Conservation (phyloP, 2,888 invertebrate genomes). For the Teleiodes luculella region DNA sequence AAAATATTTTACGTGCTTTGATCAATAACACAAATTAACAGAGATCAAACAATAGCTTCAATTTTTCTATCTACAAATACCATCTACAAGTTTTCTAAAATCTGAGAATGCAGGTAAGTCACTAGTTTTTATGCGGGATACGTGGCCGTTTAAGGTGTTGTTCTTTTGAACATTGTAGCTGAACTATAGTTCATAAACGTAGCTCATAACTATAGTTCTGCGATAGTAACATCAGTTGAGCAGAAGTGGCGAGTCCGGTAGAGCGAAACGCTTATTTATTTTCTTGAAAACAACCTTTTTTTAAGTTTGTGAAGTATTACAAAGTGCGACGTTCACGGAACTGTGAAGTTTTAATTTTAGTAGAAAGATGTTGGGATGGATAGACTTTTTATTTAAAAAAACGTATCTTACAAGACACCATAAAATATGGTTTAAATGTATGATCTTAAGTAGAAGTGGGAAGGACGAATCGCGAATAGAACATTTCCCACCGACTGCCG, state of each 20-base stretch:
- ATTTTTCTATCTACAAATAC: too few relatives aligned
- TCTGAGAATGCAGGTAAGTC: not conserved
- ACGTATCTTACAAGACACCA: too few relatives aligned
- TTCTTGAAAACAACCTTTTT: not conserved
- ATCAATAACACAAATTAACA: too few relatives aligned
- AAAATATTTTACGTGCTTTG: too few relatives aligned
- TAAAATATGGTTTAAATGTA: too few relatives aligned
- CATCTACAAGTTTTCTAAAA: not conserved
- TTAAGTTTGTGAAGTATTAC: not conserved
- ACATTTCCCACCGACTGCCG: too few relatives aligned
- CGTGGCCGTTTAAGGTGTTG: constrained; percentile 7
- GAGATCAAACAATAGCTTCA: too few relatives aligned
- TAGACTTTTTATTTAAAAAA: too few relatives aligned
- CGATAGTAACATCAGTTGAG: not conserved
- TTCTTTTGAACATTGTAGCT: not conserved
- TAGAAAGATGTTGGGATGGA: too few relatives aligned
- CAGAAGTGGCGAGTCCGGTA: not conserved
- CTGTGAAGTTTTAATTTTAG: not conserved
- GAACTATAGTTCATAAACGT: not conserved
- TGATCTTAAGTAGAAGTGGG: too few relatives aligned
- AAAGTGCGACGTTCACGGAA: not conserved
- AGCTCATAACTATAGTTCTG: not conserved
- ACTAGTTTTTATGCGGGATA: constrained; percentile 10
- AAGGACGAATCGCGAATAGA: too few relatives aligned
- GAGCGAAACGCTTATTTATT: not conserved